Evolutionary conservation across 2,888 invertebrate genomes (phyloP).

Genomic region (Branchellion lobata): DNA sequence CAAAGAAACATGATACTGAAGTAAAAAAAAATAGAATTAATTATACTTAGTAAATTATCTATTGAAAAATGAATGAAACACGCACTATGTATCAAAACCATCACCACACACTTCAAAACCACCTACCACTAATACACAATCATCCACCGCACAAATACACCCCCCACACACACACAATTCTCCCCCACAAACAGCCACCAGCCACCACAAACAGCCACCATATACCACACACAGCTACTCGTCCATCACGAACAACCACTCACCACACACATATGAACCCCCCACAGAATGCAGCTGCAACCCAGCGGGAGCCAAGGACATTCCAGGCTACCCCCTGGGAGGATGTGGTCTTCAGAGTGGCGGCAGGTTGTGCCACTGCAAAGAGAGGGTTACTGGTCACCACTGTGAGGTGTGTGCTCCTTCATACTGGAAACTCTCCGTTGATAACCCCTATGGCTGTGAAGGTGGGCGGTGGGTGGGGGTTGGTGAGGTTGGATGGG

Average conservation of each 20-base stretch:
- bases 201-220: no score
- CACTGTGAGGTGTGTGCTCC: slow-evolving; percentile 92
- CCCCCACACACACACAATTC: no score
- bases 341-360: slow-evolving; percentile 62
- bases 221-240: no score
- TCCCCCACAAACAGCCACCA: no score
- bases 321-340: slow-evolving; percentile 74
- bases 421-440: slow-evolving; percentile 87
- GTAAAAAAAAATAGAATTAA: background rate
- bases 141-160: no score
- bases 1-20: no score
- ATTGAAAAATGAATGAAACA: background rate
- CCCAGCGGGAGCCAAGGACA: slow-evolving; percentile 80
- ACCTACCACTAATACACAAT: no score
- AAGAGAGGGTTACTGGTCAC: slow-evolving; percentile 86
- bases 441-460: slow-evolving; percentile 84
- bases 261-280: no score
- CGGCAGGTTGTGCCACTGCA: slow-evolving; percentile 94
- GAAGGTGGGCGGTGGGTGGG: no score
- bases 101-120: no score
- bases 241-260: no score
- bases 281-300: slow-evolving; percentile 81
- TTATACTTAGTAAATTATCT: background rate
- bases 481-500: background rate
- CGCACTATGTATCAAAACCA: no score